Base-by-base conservation (phyloP, 2,797 vertebrate genomes). In the Chromobotia macracanthus region DNA sequence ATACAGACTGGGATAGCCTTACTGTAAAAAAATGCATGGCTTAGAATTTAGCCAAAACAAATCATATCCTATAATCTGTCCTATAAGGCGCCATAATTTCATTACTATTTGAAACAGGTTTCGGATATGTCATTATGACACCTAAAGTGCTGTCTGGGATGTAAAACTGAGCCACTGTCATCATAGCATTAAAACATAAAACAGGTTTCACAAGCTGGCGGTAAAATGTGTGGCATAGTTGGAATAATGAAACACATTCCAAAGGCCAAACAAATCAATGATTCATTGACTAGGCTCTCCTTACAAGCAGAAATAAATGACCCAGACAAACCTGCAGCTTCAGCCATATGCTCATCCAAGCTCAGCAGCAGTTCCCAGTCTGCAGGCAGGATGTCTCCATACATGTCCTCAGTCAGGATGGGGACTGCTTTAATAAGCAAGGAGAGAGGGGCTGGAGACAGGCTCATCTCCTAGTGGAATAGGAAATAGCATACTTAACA, bases 351-450 rank as follows among this genome's bases (percentile, higher is more conserved):
- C 80, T 99, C 97, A 44, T 99, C 98, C 89, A 98, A 93, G 1
- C 97, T 99, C 70, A 99, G 95, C 75, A 99, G 85, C 9, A 99
- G 94, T 72, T 99, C 98, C 98, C 98, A 99, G 0, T 97, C 98
- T 5, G 98, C 97, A 0, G 98, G 98, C 88, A 98, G 97, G 86
- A 99, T 94, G 87, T 99, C 98, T 21, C 96, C 96, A 0, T 99
- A 99, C 98, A 99, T 99, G 88, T 99, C 98, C 63, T 99, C 98
- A 0, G 97, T 99, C 86, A 99, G 89, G 84, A 98, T 92, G 2
- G 97, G 96, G 8, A 97, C 98, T 0, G 98, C 97, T 85, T 99
- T 99, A 88, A 97, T 99, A 5, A 99, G 91, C 87, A 99, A 91
- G 0, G 98, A 99, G 38, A 99, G 90, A 28, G 97, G 98, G n/a